Percentiles rank a stretch among this genome's conserved stretches.
Conservation (phyloP, 2,888 invertebrate species). For the Laspeyria flexula region DNA sequence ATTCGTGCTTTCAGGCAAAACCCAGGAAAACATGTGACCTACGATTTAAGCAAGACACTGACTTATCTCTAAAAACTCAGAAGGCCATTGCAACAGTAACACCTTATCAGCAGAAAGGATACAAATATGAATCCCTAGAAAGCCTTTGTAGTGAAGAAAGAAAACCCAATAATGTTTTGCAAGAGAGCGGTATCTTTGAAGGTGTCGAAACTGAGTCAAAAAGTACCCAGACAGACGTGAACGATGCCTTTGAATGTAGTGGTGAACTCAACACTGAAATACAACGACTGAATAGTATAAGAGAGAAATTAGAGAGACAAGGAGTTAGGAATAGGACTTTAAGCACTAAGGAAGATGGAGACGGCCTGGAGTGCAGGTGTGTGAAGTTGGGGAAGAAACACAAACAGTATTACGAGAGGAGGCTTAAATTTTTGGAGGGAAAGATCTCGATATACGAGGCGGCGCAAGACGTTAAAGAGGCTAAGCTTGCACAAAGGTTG, state of each 20-base stretch:
- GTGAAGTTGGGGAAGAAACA: slow-evolving; percentile 85
- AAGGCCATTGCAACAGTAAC: slow-evolving; percentile 89
- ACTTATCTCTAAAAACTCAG: slow-evolving; percentile 76
- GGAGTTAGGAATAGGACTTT: slow-evolving; percentile 82
- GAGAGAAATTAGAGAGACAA: slow-evolving; percentile 87
- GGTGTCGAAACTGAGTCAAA: slow-evolving; percentile 81
- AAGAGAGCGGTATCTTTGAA: slow-evolving; percentile 92
- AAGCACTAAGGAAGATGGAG: slow-evolving; percentile 72
- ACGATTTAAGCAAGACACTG: slow-evolving; percentile 71
- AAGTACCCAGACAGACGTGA: slow-evolving; percentile 86
- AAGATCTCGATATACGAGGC: slow-evolving; percentile 89
- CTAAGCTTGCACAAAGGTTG: slow-evolving; percentile 87
- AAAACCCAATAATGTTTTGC: slow-evolving; percentile 86
- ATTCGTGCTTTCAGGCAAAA: slow-evolving; percentile 66
- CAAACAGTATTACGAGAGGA: slow-evolving; percentile 88
- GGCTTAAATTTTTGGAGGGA: slow-evolving; percentile 87
- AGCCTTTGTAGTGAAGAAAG: slow-evolving; percentile 78
- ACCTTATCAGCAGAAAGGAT: slow-evolving; percentile 84
- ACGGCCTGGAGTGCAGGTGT: slow-evolving; percentile 80
- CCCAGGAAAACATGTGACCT: slow-evolving; percentile 77
- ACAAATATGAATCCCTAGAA: slow-evolving; percentile 79
- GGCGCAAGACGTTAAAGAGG: slow-evolving; percentile 87
- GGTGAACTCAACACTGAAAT: slow-evolving; percentile 87
- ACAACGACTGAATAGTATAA: slow-evolving; percentile 88
- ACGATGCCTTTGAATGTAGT: slow-evolving; percentile 81